Percentiles rank a stretch among this genome's conserved stretches.
These are phyloP conservation scores for Oplegnathus fasciatus DNA, from an alignment of 2,113 vertebrate genomes.

Conservation along the genomic window DNA sequence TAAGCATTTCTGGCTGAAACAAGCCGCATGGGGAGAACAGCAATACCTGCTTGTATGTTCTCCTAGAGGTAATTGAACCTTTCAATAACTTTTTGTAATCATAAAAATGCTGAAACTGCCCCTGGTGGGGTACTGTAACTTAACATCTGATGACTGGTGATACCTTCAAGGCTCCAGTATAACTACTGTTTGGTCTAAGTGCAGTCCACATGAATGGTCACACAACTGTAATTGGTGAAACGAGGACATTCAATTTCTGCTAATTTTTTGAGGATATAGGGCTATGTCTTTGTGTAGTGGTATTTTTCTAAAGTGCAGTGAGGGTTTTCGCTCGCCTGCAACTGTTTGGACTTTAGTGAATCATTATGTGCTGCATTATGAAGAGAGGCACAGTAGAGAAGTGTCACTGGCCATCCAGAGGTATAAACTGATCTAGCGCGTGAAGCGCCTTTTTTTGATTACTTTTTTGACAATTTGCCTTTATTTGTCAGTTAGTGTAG, in stretches of 20 bases:
- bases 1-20: slow-evolving; percentile 46
- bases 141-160: slow-evolving; percentile 26
- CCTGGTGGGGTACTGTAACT: slow-evolving; percentile 40
- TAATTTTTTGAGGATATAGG: background rate
- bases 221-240: background rate
- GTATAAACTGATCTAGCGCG: background rate
- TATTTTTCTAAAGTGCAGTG: background rate
- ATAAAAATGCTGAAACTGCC: slow-evolving; percentile 48
- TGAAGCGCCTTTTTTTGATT: too few species aligned
- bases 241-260: background rate
- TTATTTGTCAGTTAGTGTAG: background rate
- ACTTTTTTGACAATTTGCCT: background rate
- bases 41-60: slow-evolving; percentile 28
- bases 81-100: slow-evolving; percentile 47
- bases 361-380: background rate
- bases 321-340: background rate
- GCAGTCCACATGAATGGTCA: slow-evolving; percentile 7
- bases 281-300: background rate
- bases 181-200: background rate
- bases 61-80: slow-evolving; percentile 27
- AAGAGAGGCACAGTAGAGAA: background rate
- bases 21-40: slow-evolving; percentile 17
- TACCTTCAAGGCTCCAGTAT: background rate
- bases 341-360: background rate
- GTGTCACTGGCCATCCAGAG: slow-evolving; percentile 11